Conservation (phyloP, 35 echinoderm and acorn worm species). For the Chiridota heheva region DNA sequence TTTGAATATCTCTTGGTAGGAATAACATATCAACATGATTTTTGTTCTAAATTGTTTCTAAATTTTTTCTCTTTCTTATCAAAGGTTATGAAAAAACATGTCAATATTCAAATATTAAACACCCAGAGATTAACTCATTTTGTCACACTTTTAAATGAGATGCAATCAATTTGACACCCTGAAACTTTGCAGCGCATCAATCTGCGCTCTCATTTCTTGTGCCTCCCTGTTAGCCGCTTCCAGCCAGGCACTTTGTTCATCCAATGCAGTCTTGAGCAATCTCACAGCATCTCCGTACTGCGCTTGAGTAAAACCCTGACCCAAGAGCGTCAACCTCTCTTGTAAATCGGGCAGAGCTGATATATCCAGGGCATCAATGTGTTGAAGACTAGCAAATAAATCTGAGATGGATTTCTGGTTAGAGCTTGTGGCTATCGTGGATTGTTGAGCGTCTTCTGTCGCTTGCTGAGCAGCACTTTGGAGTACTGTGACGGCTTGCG, state of each 20-base stretch:
- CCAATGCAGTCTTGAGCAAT: conserved; percentile 27
- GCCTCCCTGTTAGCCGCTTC: conserved; percentile 15
- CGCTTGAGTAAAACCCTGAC: conserved; percentile 15
- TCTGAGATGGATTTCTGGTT: background rate
- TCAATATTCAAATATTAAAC: too few species aligned
- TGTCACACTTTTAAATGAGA: too few species aligned
- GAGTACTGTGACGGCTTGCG: background rate
- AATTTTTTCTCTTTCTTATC: too few species aligned
- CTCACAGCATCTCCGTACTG: conserved; percentile 7
- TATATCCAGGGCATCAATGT: conserved; percentile 6
- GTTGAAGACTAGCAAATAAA: background rate
- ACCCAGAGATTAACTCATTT: too few species aligned
- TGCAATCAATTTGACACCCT: conserved; percentile 31
- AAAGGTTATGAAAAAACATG: too few species aligned
- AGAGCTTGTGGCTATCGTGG: background rate
- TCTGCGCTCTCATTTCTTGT: conserved; percentile 22
- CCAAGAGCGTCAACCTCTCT: background rate
- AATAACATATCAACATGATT: too few species aligned
- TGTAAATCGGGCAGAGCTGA: background rate
- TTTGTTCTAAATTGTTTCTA: too few species aligned
- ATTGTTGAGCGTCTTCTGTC: background rate
- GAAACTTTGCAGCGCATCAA: conserved; percentile 59
- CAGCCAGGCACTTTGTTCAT: conserved; percentile 55
- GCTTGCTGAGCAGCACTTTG: background rate
- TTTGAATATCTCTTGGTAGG: too few species aligned